phyloP scores from a whole-genome alignment of 2,113 vertebrate genomes.

The Hemicordylus capensis region DNA sequence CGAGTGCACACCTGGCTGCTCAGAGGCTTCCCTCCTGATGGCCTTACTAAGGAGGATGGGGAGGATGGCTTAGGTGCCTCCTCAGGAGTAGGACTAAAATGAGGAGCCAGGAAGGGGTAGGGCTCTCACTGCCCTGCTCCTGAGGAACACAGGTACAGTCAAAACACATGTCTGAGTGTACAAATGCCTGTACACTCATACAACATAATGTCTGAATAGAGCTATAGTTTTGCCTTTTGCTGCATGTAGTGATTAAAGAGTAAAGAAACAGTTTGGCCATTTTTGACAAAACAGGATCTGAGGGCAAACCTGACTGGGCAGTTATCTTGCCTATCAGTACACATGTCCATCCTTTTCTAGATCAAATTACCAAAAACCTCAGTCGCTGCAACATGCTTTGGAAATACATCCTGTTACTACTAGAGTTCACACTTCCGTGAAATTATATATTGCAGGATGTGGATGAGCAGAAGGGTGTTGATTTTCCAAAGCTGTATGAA shows the following conservation, averaged over 20 bases:
- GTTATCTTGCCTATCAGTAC: not conserved
- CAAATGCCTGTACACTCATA: no score
- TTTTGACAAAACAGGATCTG: not conserved
- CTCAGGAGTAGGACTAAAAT: no score
- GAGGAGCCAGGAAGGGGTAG: no score
- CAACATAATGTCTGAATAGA: no score
- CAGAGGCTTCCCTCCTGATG: no score
- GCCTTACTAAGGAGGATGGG: no score
- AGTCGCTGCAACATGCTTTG: not conserved
- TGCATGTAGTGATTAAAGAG: not conserved
- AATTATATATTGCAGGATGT: slow-evolving; percentile 76
- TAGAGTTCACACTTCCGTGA: not conserved
- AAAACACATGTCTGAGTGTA: no score
- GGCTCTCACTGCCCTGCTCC: no score
- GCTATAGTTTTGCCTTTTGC: not conserved
- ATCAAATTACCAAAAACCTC: not conserved
- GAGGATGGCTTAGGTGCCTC: no score
- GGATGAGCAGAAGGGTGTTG: slow-evolving; percentile 81
- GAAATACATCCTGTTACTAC: not conserved
- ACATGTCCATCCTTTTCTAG: not conserved
- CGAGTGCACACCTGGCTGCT: no score
- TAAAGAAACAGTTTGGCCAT: not conserved
- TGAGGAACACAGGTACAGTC: no score
- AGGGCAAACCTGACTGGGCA: not conserved
- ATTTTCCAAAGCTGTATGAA: slow-evolving; percentile 81